A percentile compares a stretch with the other conserved stretches of the same genome.
phyloP scores from a whole-genome alignment of 2,113 vertebrate species.

The Tetrax tetrax region DNA sequence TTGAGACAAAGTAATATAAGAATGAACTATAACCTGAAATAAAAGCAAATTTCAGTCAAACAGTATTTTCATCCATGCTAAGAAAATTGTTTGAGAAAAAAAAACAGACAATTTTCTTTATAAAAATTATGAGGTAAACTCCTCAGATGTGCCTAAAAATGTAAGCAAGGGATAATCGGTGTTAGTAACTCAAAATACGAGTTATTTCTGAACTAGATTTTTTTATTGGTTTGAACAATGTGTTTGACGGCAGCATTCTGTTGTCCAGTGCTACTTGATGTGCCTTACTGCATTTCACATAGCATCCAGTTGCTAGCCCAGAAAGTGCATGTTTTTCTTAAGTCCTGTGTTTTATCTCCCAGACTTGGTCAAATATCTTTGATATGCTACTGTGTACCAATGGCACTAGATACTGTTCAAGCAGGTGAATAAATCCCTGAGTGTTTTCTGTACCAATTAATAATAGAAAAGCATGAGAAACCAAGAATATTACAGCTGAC shows the following conservation, averaged over 20 bases:
- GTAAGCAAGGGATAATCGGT: neutral
- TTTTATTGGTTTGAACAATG: neutral
- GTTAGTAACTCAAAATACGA: neutral
- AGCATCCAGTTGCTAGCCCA: neutral
- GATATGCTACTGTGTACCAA: neutral
- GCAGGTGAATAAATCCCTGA: neutral
- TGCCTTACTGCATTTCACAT: neutral
- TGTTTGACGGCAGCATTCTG: neutral
- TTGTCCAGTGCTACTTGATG: neutral
- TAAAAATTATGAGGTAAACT: neutral
- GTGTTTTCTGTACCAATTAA: neutral
- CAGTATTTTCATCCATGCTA: neutral
- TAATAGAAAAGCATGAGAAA: neutral
- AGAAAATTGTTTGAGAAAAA: neutral
- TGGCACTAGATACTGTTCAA: neutral
- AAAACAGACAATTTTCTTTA: fast-evolving
- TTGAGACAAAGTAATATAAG: neutral
- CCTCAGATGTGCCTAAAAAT: neutral
- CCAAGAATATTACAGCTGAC: neutral
- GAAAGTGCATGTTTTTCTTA: neutral
- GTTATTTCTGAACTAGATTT: neutral
- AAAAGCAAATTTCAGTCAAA: neutral
- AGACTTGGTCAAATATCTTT: neutral
- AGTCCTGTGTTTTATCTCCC: neutral
- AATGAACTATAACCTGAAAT: neutral